Evolutionary conservation across 2,113 vertebrate species (phyloP).

Genomic region (Hemiscyllium ocellatum): DNA sequence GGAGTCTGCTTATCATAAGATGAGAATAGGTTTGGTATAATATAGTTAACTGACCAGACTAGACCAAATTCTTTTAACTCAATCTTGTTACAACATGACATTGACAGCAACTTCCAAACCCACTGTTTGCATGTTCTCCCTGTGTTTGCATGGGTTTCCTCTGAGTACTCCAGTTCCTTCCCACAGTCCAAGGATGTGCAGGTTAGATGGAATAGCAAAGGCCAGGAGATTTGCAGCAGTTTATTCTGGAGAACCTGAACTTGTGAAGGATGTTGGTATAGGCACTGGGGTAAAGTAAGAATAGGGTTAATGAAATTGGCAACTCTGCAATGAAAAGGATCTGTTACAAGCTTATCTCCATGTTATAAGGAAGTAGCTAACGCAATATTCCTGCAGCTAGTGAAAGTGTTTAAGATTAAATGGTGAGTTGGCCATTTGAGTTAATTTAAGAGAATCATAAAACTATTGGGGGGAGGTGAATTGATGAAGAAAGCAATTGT

Average conservation of each 20-base stretch:
- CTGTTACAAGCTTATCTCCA: neutral
- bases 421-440: neutral
- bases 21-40: too few relatives aligned
- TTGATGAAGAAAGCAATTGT: neutral
- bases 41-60: too few relatives aligned
- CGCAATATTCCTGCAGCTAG: neutral
- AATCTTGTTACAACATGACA: too few relatives aligned
- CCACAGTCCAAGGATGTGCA: too few relatives aligned
- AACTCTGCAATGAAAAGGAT: neutral
- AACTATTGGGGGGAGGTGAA: neutral
- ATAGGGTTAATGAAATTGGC: neutral
- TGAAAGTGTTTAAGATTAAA: neutral
- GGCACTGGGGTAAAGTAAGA: neutral
- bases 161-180: too few relatives aligned
- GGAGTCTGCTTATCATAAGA: too few relatives aligned
- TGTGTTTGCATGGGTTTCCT: too few relatives aligned
- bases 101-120: too few relatives aligned
- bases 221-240: neutral
- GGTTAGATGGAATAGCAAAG: too few relatives aligned
- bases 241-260: neutral
- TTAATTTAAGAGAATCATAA: neutral
- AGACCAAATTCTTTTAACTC: too few relatives aligned
- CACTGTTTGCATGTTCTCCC: too few relatives aligned
- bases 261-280: neutral
- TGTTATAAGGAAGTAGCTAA: neutral